These are phyloP conservation scores for Neodontobutis hainanensis DNA, from an alignment of 2,113 vertebrate genomes.

Conservation along the genomic window DNA sequence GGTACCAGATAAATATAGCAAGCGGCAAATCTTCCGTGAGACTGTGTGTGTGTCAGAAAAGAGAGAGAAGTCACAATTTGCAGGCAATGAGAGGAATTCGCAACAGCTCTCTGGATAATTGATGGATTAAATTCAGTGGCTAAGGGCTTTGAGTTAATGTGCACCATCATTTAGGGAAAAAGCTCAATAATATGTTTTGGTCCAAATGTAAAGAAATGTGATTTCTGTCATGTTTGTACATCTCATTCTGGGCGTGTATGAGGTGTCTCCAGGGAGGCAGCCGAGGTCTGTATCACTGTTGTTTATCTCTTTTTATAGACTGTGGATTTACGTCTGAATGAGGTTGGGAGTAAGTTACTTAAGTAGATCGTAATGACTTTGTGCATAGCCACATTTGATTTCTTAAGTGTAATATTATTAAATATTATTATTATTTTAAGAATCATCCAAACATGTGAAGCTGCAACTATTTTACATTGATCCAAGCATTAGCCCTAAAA, in stretches of 20 bases:
- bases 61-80: slow-evolving; percentile 72
- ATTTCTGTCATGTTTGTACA: slow-evolving; percentile 58
- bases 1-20: slow-evolving; percentile 84
- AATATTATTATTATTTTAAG: too few species aligned
- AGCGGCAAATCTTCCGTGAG: slow-evolving; percentile 79
- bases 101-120: slow-evolving; percentile 81
- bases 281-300: slow-evolving; percentile 47
- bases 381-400: slow-evolving; percentile 56
- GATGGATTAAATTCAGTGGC: slow-evolving; percentile 83
- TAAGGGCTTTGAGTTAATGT: slow-evolving; percentile 77
- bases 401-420: slow-evolving; percentile 43
- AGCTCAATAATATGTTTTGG: slow-evolving; percentile 66
- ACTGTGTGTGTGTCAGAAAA: slow-evolving; percentile 59
- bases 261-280: slow-evolving; percentile 44
- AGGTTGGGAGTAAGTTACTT: slow-evolving; percentile 36
- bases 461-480: too few species aligned
- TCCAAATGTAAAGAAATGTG: slow-evolving; percentile 70
- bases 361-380: slow-evolving; percentile 1
- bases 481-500: too few species aligned
- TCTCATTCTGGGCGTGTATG: slow-evolving; percentile 53
- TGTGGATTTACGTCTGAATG: slow-evolving; percentile 61
- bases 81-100: slow-evolving; percentile 76
- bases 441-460: too few species aligned
- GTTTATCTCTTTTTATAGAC: slow-evolving; percentile 70
- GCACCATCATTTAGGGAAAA: slow-evolving; percentile 73